A percentile compares a stretch with the other conserved stretches of the same genome.
phyloP scores from a whole-genome alignment of 2,113 vertebrate species.

The Hippocampus guttulatus region DNA sequence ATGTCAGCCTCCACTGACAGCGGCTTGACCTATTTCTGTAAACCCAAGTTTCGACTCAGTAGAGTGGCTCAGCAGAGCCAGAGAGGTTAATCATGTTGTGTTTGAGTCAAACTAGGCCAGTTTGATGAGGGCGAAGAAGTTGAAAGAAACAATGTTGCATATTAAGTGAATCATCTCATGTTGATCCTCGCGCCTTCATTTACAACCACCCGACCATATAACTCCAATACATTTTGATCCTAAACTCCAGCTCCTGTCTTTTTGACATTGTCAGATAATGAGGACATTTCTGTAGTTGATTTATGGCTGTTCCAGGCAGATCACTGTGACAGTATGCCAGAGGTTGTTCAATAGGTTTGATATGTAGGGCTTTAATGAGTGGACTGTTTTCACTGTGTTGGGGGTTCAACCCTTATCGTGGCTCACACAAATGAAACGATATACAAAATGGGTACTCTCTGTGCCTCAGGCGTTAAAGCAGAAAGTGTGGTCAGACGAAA shows the following conservation, averaged over 20 bases:
- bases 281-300: conserved; percentile 46
- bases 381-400: conserved; percentile 32
- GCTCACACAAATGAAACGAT: conserved; percentile 48
- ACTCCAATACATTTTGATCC: conserved; percentile 26
- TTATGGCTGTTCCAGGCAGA: conserved; percentile 51
- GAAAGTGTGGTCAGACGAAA: conserved; percentile 63
- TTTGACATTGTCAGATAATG: conserved; percentile 50
- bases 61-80: conserved; percentile 21
- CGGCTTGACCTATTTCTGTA: conserved; percentile 52
- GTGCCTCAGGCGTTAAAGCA: conserved; percentile 27
- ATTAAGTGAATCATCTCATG: conserved; percentile 60
- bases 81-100: conserved; percentile 42
- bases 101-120: conserved; percentile 45
- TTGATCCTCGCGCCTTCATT: conserved; percentile 15
- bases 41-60: conserved; percentile 36
- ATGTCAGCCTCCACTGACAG: conserved; percentile 33
- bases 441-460: conserved; percentile 40
- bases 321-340: conserved; percentile 54
- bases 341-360: conserved; percentile 45
- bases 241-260: conserved; percentile 45
- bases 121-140: conserved; percentile 14
- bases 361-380: conserved; percentile 51
- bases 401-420: conserved; percentile 26
- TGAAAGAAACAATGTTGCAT: conserved; percentile 39
- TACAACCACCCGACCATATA: conserved; percentile 30